Evolutionary conservation across 1,140 invertebrate genomes (phyloP), one percentile per base, ranked within the genome.

Genomic region (Mercenaria mercenaria): DNA sequence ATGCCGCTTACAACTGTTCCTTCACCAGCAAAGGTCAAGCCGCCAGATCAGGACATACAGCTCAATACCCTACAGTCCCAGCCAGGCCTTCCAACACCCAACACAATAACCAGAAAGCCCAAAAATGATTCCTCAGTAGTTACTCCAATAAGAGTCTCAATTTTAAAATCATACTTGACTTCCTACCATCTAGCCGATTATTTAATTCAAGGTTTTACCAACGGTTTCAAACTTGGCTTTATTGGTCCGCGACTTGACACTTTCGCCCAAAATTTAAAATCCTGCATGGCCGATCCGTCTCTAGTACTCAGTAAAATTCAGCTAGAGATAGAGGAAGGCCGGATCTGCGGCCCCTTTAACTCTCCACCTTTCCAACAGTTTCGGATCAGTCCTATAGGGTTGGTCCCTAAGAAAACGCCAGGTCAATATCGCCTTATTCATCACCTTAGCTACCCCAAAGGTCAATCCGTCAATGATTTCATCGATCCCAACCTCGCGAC

Each of bases 371-470:
- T 83, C 39, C 15, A 43, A 0, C 43, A 76, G n/a, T 47, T 89
- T 15, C 32, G 43, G 0, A 64, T 83, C 34, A 74, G 79, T 23
- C 88, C 80, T 23, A 39, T 83, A 6, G 87, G 79, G 13, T 34
- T 83, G 20, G 80, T 89, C 4, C 69, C 67, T 0, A 89, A 77
- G 61, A 80, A 69, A 34, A 2, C 32, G 0, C 41, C 32, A 11
- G 52, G 47, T 29, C 67, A 82, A 56, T 89, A 52, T 20, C 15
- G 84, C 18, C 39, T 87, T 11, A 87, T 87, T 18, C 72, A 87
- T 26, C 47, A 87, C 52, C 39, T 87, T 1, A 77, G 69, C 18
- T 87, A 39, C 47, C 84, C 84, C 0, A 32, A 59, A 32, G 32
- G 20, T 0, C 3, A 13, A 4, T 87, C 84, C 0, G 41, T 77